Conservation (phyloP, 1,140 invertebrate species). For the Drosophila prosaltans region DNA sequence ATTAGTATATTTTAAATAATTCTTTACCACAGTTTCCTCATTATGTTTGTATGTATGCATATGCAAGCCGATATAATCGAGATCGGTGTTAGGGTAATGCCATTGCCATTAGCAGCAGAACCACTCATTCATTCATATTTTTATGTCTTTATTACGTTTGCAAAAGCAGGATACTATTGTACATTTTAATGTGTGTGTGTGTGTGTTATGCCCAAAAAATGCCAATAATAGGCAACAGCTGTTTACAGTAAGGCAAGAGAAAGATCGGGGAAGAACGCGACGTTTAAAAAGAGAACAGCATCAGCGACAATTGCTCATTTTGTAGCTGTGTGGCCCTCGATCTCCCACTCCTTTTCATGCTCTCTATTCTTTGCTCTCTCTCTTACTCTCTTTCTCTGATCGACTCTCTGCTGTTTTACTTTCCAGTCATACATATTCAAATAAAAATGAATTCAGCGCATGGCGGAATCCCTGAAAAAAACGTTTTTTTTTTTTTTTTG, state of each 20-base stretch:
- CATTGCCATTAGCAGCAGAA: conserved; percentile 14
- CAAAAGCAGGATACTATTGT: background rate
- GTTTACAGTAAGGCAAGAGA: conserved; percentile 21
- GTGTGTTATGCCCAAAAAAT: conserved; percentile 58
- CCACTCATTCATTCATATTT: conserved; percentile 67
- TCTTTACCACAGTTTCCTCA: background rate
- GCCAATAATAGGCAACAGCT: conserved; percentile 57
- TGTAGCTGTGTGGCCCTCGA: conserved; percentile 4
- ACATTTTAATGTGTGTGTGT: conserved; percentile 28
- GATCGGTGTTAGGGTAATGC: conserved; percentile 47
- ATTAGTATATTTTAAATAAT: conserved; percentile 18
- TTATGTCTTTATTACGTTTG: conserved; percentile 26
- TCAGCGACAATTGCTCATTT: conserved; percentile 6
- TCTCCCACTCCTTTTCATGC: too few species aligned
- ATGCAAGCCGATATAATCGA: background rate
- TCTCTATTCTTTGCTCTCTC: background rate
- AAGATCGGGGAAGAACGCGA: background rate
- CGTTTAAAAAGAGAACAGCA: background rate
- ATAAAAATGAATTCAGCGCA: conserved; percentile 61
- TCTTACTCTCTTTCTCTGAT: background rate
- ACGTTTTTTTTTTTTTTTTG: background rate
- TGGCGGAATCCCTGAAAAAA: conserved; percentile 58
- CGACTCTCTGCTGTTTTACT: conserved; percentile 37
- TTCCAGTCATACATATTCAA: conserved; percentile 45
- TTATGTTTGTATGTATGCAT: too few species aligned